Evolutionary conservation across 2,113 vertebrate species (phyloP).

Genomic region (Podiceps cristatus): DNA sequence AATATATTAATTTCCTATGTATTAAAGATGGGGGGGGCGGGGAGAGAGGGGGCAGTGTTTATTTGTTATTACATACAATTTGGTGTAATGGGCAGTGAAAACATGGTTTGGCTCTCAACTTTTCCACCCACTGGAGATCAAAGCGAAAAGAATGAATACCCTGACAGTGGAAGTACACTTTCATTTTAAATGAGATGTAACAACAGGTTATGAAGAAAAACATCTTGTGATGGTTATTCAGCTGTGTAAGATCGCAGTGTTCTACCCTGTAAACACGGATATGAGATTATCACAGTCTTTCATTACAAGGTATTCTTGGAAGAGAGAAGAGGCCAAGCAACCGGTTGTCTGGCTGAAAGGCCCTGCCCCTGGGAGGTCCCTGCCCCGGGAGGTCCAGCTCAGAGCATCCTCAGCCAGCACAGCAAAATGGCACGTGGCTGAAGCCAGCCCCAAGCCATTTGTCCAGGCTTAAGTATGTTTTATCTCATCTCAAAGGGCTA

Average conservation of each 20-base stretch:
- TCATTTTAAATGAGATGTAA: constrained; percentile 41
- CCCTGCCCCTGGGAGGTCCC: neutral
- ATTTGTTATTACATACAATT: neutral
- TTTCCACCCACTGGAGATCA: constrained; percentile 26
- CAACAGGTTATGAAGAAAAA: constrained; percentile 45
- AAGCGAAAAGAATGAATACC: neutral
- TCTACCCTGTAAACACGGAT: neutral
- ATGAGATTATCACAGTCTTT: neutral
- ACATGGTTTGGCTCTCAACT: neutral
- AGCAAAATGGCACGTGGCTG: neutral
- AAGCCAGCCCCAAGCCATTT: neutral
- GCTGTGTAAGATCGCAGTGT: neutral
- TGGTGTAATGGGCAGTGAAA: neutral
- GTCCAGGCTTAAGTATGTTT: neutral
- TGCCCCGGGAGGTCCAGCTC: neutral
- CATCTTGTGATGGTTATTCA: constrained; percentile 33
- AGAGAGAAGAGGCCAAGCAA: neutral
- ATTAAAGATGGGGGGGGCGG: neutral
- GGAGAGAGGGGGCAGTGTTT: neutral
- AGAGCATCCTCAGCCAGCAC: neutral
- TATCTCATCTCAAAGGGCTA: neutral
- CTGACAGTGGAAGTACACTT: neutral
- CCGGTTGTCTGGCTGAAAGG: neutral
- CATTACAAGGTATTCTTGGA: neutral
- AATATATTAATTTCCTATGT: neutral